Conservation (phyloP, 2,797 vertebrate genomes). For the Pterois miles region DNA sequence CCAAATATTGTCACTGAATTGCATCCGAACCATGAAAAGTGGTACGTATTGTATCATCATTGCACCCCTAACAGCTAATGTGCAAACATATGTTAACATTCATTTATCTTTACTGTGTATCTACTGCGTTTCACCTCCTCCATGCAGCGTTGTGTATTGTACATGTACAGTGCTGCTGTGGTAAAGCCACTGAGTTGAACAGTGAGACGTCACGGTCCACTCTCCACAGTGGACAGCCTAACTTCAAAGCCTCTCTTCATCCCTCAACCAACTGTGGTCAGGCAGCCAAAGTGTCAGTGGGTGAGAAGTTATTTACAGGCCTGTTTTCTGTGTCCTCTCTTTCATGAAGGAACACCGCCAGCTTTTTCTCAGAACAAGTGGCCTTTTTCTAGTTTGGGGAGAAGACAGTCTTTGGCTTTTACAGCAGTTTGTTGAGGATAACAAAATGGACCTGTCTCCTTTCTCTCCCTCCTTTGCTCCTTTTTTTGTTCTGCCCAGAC, state of each 20-base stretch:
- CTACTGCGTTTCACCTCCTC: not conserved
- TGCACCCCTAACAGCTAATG: no score
- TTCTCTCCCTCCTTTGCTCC: constrained; percentile 23
- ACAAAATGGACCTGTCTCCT: constrained; percentile 56
- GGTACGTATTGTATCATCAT: no score
- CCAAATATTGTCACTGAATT: no score
- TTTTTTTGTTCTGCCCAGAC: constrained; percentile 56
- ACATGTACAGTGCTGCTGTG: no score
- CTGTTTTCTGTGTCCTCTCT: constrained; percentile 21
- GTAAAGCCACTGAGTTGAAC: not conserved
- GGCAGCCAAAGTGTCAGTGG: constrained; percentile 49
- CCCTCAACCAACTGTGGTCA: constrained; percentile 18
- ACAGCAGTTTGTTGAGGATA: constrained; percentile 38
- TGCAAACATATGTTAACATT: no score
- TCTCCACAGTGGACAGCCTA: constrained; percentile 1
- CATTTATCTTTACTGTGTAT: no score
- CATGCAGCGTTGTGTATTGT: not conserved
- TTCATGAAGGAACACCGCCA: constrained; percentile 18
- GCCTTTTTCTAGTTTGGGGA: constrained; percentile 5
- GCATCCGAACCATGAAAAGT: no score
- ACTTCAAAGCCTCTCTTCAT: constrained; percentile 56
- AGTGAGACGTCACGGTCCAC: constrained; percentile 20
- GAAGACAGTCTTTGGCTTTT: constrained; percentile 14
- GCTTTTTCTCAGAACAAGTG: not conserved
- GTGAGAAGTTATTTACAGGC: constrained; percentile 55